A percentile compares a stretch with the other conserved stretches of the same genome.
Conservation (phyloP, 2,113 vertebrate genomes). For the Hyperopisus bebe region DNA sequence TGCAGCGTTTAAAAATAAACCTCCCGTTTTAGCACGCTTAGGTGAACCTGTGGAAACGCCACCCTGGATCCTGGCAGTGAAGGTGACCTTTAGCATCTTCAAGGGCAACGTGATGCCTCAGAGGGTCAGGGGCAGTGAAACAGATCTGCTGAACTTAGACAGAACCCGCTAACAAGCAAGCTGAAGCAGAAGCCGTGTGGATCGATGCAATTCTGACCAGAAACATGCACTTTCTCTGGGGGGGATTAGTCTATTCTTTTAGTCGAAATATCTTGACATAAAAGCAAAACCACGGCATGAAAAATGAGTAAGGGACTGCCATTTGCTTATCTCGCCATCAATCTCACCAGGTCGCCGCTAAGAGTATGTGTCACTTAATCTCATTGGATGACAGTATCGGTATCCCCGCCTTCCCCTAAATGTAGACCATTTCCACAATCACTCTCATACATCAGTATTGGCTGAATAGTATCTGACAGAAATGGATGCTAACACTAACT, state of each 20-base stretch:
- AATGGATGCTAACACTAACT: neutral
- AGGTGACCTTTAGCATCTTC: neutral
- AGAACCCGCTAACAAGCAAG: neutral
- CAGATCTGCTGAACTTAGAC: neutral
- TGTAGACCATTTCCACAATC: neutral
- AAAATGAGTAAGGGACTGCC: neutral
- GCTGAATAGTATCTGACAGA: neutral
- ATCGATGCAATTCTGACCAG: neutral
- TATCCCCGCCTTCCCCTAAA: neutral
- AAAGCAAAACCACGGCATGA: neutral
- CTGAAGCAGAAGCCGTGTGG: neutral
- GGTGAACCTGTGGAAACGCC: neutral
- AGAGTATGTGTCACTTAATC: neutral
- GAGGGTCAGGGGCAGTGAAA: neutral
- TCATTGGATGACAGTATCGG: neutral
- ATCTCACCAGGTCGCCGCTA: neutral
- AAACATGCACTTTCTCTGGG: neutral
- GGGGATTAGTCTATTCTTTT: neutral
- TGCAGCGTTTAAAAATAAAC: neutral
- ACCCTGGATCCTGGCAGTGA: neutral
- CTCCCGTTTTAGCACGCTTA: neutral
- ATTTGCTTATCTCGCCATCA: neutral
- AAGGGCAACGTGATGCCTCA: neutral
- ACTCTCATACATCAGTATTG: neutral
- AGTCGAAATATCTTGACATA: neutral